Conservation (phyloP, 53 echinoderm and acorn worm species). For the Echinometra lucunter region DNA sequence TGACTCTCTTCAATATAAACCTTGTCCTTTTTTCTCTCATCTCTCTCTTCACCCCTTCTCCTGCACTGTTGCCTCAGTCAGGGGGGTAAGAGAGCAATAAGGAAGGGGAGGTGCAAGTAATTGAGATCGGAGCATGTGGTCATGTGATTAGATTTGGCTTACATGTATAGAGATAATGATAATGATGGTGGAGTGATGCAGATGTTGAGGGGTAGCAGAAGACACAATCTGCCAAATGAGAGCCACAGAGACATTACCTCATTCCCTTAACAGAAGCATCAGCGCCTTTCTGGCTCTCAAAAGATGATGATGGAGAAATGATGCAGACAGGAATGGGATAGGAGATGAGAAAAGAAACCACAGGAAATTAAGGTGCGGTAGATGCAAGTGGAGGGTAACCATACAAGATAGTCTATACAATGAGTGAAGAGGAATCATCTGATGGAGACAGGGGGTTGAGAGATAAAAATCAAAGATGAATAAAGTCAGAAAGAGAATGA, state of each 20-base stretch:
- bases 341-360: slow-evolving; percentile 11
- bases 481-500: neutral
- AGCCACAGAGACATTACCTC: neutral
- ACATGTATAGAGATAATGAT: neutral
- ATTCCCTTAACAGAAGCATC: neutral
- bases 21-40: neutral
- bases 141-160: neutral
- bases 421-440: neutral
- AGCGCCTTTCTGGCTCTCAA: neutral
- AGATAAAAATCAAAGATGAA: neutral
- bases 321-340: neutral
- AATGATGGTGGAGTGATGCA: neutral
- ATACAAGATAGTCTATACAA: neutral
- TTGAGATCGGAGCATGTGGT: slow-evolving; percentile 31
- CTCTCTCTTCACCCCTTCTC: neutral
- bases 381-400: neutral
- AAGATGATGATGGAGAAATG: neutral
- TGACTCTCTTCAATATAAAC: neutral
- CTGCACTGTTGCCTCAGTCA: neutral
- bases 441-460: neutral
- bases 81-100: neutral
- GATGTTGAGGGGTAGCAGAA: neutral
- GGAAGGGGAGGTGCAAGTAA: slow-evolving; percentile 5
- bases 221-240: neutral
- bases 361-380: slow-evolving; percentile 42